Evolutionary conservation across 2,797 vertebrate species (phyloP).

Genomic region (Octomys mimax): DNA sequence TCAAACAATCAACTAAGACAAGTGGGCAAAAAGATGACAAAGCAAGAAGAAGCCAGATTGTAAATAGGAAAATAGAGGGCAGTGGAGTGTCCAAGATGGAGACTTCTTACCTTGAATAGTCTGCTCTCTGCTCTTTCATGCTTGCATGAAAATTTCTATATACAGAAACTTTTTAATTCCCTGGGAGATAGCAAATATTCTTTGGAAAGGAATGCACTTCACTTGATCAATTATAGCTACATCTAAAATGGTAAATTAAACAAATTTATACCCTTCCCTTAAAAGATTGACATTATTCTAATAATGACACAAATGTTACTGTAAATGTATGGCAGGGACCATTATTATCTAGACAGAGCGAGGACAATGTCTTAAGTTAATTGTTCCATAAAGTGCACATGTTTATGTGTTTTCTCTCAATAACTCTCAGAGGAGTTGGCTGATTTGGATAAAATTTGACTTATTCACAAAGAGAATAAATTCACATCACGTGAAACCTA

Average conservation of each 20-base stretch:
- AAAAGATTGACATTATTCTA: conserved; percentile 55
- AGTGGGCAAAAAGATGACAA: neutral
- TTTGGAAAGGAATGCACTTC: neutral
- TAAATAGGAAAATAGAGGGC: neutral
- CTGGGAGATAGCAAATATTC: neutral
- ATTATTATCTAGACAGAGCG: conserved; percentile 59
- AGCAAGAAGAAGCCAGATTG: neutral
- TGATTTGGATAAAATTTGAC: conserved; percentile 72
- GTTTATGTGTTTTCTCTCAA: conserved; percentile 72
- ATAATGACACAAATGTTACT: conserved; percentile 31
- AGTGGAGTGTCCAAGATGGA: neutral
- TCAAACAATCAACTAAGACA: neutral
- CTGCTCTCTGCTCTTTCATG: neutral
- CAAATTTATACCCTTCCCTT: neutral
- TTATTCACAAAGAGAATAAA: conserved; percentile 65
- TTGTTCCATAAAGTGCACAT: conserved; percentile 67
- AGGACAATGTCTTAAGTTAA: conserved; percentile 64
- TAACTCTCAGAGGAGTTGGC: conserved; percentile 66
- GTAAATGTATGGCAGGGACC: conserved; percentile 46
- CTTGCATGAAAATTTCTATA: neutral
- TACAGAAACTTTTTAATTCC: neutral
- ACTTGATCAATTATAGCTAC: conserved; percentile 8
- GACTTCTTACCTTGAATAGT: neutral
- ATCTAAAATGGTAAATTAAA: conserved; percentile 54
- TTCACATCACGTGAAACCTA: conserved; percentile 47